Conservation (phyloP, 2,797 vertebrate genomes). For the Sebastes dallii region DNA sequence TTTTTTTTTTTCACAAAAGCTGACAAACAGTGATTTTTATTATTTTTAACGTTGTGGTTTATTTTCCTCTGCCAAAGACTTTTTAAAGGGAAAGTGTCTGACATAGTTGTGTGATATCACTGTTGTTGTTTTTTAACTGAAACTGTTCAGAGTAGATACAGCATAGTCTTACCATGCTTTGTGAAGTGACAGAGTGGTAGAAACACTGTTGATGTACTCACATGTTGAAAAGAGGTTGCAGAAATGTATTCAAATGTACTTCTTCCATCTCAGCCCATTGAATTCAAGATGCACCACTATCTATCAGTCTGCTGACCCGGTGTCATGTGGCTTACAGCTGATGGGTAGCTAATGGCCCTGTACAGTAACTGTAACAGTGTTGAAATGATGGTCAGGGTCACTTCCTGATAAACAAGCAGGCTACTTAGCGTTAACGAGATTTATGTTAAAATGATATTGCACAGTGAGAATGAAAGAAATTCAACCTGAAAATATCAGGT, state of each 20-base stretch:
- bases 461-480: no score
- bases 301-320: background rate
- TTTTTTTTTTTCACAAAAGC: conserved; percentile 12
- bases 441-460: no score
- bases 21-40: conserved; percentile 13
- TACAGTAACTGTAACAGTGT: background rate
- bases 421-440: background rate
- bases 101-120: conserved; percentile 54
- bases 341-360: background rate
- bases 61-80: conserved; percentile 78
- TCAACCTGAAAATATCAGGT: no score
- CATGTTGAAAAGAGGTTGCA: conserved; percentile 38
- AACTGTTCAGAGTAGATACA: conserved; percentile 59
- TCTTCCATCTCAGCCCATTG: background rate
- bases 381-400: background rate
- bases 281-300: background rate
- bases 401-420: conserved; percentile 1
- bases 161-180: conserved; percentile 62
- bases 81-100: conserved; percentile 74
- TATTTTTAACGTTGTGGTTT: conserved; percentile 42
- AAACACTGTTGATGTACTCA: conserved; percentile 67
- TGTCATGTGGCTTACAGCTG: conserved; percentile 25
- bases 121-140: background rate
- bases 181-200: conserved; percentile 68
- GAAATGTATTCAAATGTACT: conserved; percentile 27